Conservation (phyloP, 2,888 invertebrate species). For the Diaperis boleti region DNA sequence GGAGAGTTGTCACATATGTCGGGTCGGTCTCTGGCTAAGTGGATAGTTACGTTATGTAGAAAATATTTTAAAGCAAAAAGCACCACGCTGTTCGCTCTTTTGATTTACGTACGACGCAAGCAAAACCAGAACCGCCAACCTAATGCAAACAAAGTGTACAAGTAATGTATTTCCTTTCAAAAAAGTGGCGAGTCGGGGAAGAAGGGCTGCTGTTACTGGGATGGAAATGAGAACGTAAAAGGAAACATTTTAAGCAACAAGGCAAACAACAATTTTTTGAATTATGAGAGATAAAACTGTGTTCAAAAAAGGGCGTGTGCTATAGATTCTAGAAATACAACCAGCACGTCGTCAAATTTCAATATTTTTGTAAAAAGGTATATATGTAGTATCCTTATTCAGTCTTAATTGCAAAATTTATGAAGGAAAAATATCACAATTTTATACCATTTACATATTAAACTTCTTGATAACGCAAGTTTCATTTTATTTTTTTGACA, state of each 20-base stretch:
- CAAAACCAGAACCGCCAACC: constrained; percentile 35
- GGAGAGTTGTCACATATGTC: constrained; percentile 76
- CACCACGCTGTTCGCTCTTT: constrained; percentile 46
- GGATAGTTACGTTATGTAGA: constrained; percentile 65
- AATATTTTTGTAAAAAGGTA: too few species aligned
- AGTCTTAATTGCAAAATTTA: neutral
- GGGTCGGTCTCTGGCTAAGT: constrained; percentile 66
- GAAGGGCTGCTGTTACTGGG: neutral
- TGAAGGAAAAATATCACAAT: neutral
- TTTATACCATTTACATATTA: neutral
- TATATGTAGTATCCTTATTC: too few species aligned
- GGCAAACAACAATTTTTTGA: too few species aligned
- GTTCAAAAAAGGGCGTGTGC: too few species aligned
- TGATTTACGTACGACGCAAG: constrained; percentile 55
- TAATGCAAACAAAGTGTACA: constrained; percentile 32
- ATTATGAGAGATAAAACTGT: too few species aligned
- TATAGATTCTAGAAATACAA: too few species aligned
- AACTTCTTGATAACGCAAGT: too few species aligned
- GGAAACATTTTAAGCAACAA: too few species aligned
- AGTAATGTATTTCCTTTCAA: constrained; percentile 25
- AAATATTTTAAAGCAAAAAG: constrained; percentile 65
- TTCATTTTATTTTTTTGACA: too few species aligned
- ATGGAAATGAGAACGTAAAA: neutral
- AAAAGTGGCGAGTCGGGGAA: constrained; percentile 9
- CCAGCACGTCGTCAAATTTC: too few species aligned